Conservation (phyloP, 2,888 invertebrate genomes). For the Minunthozetes semirufus region DNA sequence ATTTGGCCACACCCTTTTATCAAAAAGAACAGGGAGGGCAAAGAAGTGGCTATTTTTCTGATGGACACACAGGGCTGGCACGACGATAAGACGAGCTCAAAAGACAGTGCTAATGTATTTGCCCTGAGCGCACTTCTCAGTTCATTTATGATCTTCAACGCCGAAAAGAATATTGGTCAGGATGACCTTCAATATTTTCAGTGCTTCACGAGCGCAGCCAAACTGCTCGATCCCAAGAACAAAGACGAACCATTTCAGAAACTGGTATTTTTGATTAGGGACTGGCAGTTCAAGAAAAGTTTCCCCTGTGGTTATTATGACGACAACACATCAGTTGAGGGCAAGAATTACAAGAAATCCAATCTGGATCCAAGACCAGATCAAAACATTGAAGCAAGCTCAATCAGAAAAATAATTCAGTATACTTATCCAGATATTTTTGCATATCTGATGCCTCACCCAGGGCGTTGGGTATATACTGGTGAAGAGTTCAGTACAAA, state of each 20-base stretch:
- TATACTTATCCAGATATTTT: conserved; percentile 91
- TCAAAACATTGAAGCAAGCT: conserved; percentile 61
- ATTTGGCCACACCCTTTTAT: conserved; percentile 93
- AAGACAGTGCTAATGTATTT: conserved; percentile 96
- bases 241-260: conserved; percentile 74
- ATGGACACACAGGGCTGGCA: conserved; percentile 81
- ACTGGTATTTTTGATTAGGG: conserved; percentile 80
- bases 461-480: conserved; percentile 60
- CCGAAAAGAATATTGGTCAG: conserved; percentile 93
- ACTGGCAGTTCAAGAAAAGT: conserved; percentile 86
- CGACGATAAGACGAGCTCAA: conserved; percentile 93
- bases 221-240: conserved; percentile 76
- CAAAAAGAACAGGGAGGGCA: conserved; percentile 50
- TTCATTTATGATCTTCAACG: conserved; percentile 65
- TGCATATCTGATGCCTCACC: conserved; percentile 97
- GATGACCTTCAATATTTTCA: conserved; percentile 76
- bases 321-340: conserved; percentile 57
- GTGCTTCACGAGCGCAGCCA: conserved; percentile 96
- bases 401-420: conserved; percentile 84
- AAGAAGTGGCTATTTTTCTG: conserved; percentile 67
- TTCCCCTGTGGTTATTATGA: conserved; percentile 66
- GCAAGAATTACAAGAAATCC: conserved; percentile 73
- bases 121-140: conserved; percentile 96
- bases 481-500: conserved; percentile 47
- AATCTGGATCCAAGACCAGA: conserved; percentile 62